phyloP scores from a whole-genome alignment of 2,888 invertebrate genomes.

The Pimpla rufipes region DNA sequence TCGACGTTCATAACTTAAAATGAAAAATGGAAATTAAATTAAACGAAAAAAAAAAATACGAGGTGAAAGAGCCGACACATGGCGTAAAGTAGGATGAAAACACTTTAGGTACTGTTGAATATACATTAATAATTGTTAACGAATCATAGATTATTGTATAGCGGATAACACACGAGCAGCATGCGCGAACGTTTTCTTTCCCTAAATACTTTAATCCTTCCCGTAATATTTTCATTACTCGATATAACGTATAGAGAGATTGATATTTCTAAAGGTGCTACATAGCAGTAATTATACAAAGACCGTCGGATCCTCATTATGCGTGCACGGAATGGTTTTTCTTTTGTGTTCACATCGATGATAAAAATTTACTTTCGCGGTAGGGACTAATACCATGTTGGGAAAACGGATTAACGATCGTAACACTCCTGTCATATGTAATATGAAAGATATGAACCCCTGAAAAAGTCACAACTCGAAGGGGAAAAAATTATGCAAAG shows the following conservation, averaged over 20 bases:
- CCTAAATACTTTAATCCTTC: constrained; percentile 53
- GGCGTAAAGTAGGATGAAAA: constrained; percentile 56
- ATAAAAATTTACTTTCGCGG: not conserved
- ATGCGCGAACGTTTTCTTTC: constrained; percentile 61
- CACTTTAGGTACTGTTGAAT: constrained; percentile 71
- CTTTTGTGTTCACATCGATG: not conserved
- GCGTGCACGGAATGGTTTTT: constrained; percentile 36
- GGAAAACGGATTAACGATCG: not conserved
- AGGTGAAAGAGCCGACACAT: constrained; percentile 36
- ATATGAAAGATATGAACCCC: not conserved
- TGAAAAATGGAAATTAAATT: constrained; percentile 22
- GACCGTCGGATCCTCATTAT: constrained; percentile 42
- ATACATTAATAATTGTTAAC: constrained; percentile 72
- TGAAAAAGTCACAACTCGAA: not conserved
- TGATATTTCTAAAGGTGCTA: constrained; percentile 68
- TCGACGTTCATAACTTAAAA: constrained; percentile 37
- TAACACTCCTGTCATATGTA: not conserved
- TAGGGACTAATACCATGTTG: not conserved
- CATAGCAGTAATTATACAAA: constrained; percentile 64
- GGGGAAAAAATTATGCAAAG: not conserved
- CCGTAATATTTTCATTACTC: constrained; percentile 66
- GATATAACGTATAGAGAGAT: constrained; percentile 52
- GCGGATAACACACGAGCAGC: constrained; percentile 58
- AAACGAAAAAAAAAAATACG: constrained; percentile 25
- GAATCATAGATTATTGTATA: constrained; percentile 73